These are phyloP conservation scores for Acrobeloides nanus DNA, from an alignment of 2,888 invertebrate genomes.

Conservation along the genomic window DNA sequence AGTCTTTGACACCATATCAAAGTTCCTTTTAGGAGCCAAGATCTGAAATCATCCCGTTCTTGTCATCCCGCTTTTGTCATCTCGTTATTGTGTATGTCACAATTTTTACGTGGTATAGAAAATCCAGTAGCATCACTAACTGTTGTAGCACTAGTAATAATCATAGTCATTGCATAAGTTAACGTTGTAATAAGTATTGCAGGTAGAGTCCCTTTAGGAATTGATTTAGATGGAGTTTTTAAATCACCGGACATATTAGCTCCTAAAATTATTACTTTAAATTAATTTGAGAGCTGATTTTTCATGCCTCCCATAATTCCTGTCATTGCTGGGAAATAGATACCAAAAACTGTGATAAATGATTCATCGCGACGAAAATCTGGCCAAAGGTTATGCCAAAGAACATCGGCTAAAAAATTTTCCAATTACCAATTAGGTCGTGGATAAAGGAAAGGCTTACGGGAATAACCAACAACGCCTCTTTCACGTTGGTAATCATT, in stretches of 20 bases:
- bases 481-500: conserved; percentile 15
- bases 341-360: conserved; percentile 84
- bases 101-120: no score
- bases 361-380: conserved; percentile 74
- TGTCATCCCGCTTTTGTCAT: no score
- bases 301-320: no score
- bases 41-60: no score
- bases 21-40: no score
- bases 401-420: conserved; percentile 64
- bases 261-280: no score
- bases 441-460: no score
- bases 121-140: conserved; percentile 29
- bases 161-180: conserved; percentile 25
- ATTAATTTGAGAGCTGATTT: no score
- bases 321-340: conserved; percentile 93
- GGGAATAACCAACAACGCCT: conserved; percentile 28
- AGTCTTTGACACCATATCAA: no score
- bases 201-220: conserved; percentile 28
- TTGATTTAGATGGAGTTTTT: conserved; percentile 25
- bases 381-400: conserved; percentile 68
- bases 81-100: no score
- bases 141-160: conserved; percentile 26
- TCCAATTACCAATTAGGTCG: conserved; percentile 16
- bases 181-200: conserved; percentile 28
- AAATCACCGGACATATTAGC: no score